Base-by-base conservation (phyloP, 2,888 invertebrate genomes). In the Esperia sulphurella region DNA sequence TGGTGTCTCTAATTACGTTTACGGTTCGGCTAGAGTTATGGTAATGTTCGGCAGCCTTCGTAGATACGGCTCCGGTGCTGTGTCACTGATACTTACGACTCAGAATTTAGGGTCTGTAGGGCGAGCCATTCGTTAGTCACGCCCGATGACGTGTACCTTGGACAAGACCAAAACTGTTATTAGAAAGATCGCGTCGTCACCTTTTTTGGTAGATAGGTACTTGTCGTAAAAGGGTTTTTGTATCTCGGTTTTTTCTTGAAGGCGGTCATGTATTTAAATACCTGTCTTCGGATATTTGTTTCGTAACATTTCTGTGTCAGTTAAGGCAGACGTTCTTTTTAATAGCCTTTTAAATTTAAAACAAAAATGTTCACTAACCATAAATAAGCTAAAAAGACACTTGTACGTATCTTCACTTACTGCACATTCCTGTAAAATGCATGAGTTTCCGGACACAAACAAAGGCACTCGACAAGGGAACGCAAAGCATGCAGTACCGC, bases 41-140 rank as follows among this genome's bases (percentile, higher is more conserved):
- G 75, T 85, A 83, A 83, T 85, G 85, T 82, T 73, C 78, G 75
- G 80, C 76, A 79, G 79, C 73, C 71, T 76, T 71, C 76, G 83
- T 71, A 69, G 84, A 78, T 76, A 75, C 69, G 69, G 71, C 71
- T 61, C 62, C 70, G 68, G 63, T 68, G 78, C 61, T 65, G 71
- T 71, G 73, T 76, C 78, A 74, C 71, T 83, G 84, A 88, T 89
- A 89, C 89, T 89, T 89, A 89, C 89, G 88, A 84, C 85, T 89
- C 86, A 69, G 88, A 82, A 88, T 87, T 88, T 76, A 89, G 86
- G 87, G 86, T 87, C 86, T 89, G 89, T 82, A 89, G 89, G 83
- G 88, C 89, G 87, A 89, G 87, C 89, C 89, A 89, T 88, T 89
- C 88, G 86, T 89, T 88, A 81, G 85, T 86, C 85, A 87, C 85